Evolutionary conservation across 2,113 vertebrate species (phyloP).

Genomic region (Ophthalmotilapia sp.): DNA sequence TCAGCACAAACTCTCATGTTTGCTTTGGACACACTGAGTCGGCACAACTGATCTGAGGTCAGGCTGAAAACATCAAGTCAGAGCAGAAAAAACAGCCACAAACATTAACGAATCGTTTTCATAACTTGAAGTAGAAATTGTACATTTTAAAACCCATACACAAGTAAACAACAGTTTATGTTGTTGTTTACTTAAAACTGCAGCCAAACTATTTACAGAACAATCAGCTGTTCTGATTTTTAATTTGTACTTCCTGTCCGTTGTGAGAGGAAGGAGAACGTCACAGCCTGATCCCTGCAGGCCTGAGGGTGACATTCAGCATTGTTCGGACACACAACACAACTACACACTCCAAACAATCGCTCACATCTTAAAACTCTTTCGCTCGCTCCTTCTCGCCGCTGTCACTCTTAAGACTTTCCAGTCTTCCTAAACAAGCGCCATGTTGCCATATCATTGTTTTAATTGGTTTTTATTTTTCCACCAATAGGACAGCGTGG

Average conservation of each 20-base stretch:
- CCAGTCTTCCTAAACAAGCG: fast-evolving
- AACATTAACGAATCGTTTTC: neutral
- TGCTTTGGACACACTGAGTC: fast-evolving
- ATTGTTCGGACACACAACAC: neutral
- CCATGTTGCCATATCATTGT: neutral
- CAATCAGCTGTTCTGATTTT: neutral
- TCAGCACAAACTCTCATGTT: neutral
- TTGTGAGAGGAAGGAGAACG: fast-evolving
- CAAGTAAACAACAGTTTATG: neutral
- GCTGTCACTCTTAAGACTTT: neutral
- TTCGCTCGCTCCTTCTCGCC: neutral
- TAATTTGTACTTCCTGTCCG: fast-evolving
- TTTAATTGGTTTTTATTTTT: fast-evolving
- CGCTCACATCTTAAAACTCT: neutral
- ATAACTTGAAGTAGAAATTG: neutral
- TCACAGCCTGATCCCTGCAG: neutral
- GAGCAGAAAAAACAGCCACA: neutral
- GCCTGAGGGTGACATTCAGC: neutral
- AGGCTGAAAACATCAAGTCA: neutral
- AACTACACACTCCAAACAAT: neutral
- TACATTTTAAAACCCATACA: neutral
- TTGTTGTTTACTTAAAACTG: neutral
- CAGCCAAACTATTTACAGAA: neutral
- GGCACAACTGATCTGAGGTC: neutral
- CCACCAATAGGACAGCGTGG: neutral